These are phyloP conservation scores for Campoletis sonorensis DNA, from an alignment of 1,140 invertebrate species.

Conservation along the genomic window DNA sequence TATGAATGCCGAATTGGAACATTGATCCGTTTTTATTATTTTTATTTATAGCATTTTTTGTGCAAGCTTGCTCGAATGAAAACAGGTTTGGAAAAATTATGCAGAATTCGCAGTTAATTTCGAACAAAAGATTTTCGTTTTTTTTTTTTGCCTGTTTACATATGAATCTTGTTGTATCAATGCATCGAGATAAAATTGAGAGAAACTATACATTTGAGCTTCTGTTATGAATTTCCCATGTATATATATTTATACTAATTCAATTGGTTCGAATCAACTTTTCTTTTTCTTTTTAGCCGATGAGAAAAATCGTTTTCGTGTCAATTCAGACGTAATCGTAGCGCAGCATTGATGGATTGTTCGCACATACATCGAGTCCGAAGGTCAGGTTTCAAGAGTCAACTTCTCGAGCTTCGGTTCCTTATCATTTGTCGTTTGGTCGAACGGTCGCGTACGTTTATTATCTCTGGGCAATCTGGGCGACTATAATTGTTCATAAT, in stretches of 20 bases:
- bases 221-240: too few species aligned
- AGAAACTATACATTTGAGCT: too few species aligned
- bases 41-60: neutral
- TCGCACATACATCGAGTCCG: neutral
- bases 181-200: too few species aligned
- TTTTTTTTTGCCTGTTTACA: too few species aligned
- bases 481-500: conserved; percentile 3
- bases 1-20: conserved; percentile 27
- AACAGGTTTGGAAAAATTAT: too few species aligned
- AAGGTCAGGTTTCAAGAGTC: conserved; percentile 7
- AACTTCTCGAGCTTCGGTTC: neutral
- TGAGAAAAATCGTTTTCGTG: neutral
- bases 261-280: too few species aligned
- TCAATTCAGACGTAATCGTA: neutral
- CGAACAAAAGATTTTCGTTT: too few species aligned
- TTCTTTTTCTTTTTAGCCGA: too few species aligned
- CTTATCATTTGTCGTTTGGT: neutral
- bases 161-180: too few species aligned
- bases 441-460: neutral
- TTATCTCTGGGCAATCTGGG: neutral
- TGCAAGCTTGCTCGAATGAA: too few species aligned
- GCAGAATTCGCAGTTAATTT: too few species aligned
- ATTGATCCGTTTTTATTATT: neutral
- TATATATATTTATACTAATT: too few species aligned
- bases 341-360: neutral